These are phyloP conservation scores for Aphis craccivora DNA, from an alignment of 1,140 invertebrate genomes.

Conservation along the genomic window DNA sequence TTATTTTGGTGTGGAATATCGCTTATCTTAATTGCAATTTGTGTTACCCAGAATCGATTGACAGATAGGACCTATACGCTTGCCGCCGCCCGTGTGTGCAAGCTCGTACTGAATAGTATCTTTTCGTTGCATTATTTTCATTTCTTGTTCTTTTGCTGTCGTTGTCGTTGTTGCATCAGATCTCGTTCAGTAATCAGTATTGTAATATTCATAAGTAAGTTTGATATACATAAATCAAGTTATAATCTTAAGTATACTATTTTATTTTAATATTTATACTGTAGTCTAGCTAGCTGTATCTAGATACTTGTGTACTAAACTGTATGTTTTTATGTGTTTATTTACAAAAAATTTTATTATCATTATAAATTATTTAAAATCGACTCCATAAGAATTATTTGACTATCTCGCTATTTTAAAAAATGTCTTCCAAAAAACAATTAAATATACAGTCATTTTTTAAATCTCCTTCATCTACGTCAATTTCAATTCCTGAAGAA, in stretches of 20 bases:
- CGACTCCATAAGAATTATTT: constrained; percentile 24
- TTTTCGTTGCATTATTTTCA: constrained; percentile 19
- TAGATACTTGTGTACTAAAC: constrained; percentile 6
- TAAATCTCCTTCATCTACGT: background rate
- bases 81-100: background rate
- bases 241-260: background rate
- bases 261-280: constrained; percentile 20
- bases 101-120: constrained; percentile 18
- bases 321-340: constrained; percentile 11
- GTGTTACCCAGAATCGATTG: constrained; percentile 7
- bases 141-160: constrained; percentile 19
- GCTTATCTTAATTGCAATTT: background rate
- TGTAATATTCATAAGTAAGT: background rate
- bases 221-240: constrained; percentile 20
- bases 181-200: constrained; percentile 25
- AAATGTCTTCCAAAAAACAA: constrained; percentile 1
- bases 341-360: constrained; percentile 6
- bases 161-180: constrained; percentile 1
- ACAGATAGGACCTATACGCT: constrained; percentile 6
- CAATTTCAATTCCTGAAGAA: constrained; percentile 9
- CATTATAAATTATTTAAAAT: constrained; percentile 15
- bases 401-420: constrained; percentile 2
- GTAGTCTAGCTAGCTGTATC: background rate
- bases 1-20: background rate
- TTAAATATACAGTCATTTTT: constrained; percentile 30